Evolutionary conservation across 2,797 vertebrate genomes (phyloP).

Genomic region (Cottoperca gobio): DNA sequence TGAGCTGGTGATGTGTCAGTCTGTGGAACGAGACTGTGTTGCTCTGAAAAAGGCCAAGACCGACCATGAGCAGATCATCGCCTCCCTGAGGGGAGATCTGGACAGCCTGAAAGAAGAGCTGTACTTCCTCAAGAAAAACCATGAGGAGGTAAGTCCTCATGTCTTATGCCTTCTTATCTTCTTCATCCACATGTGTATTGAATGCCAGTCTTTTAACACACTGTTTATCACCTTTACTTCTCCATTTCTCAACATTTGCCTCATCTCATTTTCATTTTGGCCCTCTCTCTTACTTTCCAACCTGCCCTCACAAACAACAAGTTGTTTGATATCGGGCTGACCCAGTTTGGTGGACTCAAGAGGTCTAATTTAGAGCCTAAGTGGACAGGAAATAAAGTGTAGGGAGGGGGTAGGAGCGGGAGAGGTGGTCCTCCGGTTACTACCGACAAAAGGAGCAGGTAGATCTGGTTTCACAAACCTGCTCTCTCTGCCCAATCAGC

Average conservation of each 20-base stretch:
- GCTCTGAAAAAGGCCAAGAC: slow-evolving; percentile 88
- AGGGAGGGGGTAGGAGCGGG: neutral
- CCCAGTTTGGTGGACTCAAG: slow-evolving; percentile 56
- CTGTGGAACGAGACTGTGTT: slow-evolving; percentile 87
- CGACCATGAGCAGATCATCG: slow-evolving; percentile 86
- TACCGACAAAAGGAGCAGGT: slow-evolving; percentile 63
- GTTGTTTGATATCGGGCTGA: slow-evolving; percentile 42
- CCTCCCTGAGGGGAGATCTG: slow-evolving; percentile 85
- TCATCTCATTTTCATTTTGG: slow-evolving; percentile 47
- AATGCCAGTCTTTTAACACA: slow-evolving; percentile 2
- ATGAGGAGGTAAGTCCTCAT: slow-evolving; percentile 81
- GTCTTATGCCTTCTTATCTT: neutral
- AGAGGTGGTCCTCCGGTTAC: slow-evolving; percentile 69
- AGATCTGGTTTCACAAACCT: slow-evolving; percentile 72
- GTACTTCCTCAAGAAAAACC: slow-evolving; percentile 88
- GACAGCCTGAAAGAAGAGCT: slow-evolving; percentile 89
- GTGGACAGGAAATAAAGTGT: neutral
- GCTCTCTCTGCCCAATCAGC: slow-evolving; percentile 56
- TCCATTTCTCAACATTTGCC: slow-evolving; percentile 41
- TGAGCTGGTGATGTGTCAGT: slow-evolving; percentile 87
- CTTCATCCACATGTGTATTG: neutral
- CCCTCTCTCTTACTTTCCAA: slow-evolving; percentile 5
- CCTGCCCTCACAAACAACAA: slow-evolving; percentile 44
- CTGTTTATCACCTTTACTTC: slow-evolving; percentile 16
- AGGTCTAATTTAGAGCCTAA: slow-evolving; percentile 41